Evolutionary conservation across 2,888 invertebrate species (phyloP).

Genomic region (Lithosia quadra): DNA sequence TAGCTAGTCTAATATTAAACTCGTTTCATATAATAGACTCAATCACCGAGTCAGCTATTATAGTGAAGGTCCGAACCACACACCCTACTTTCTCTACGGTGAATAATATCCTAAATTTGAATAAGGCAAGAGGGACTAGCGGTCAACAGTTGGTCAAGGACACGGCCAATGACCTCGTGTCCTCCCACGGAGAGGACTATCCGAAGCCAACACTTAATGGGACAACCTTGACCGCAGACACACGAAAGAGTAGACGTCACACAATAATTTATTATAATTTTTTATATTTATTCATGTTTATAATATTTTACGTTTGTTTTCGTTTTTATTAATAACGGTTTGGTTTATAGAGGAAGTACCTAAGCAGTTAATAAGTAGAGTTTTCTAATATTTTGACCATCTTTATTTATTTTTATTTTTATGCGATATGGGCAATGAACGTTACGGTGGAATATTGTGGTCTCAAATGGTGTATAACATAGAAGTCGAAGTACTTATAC

Average conservation of each 20-base stretch:
- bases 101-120: slow-evolving; percentile 51
- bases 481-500: too few relatives aligned
- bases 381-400: too few relatives aligned
- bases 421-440: background rate
- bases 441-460: background rate
- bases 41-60: slow-evolving; percentile 3
- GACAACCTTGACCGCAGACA: slow-evolving; percentile 18
- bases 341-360: too few relatives aligned
- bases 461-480: too few relatives aligned
- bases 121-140: slow-evolving; percentile 42
- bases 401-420: background rate
- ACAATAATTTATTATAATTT: background rate
- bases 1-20: slow-evolving; percentile 15
- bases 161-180: slow-evolving; percentile 70
- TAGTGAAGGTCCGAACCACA: background rate
- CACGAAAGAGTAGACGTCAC: slow-evolving; percentile 17
- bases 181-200: slow-evolving; percentile 46
- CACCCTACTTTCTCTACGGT: slow-evolving; percentile 37
- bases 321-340: background rate
- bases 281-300: background rate
- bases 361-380: too few relatives aligned
- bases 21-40: slow-evolving; percentile 9
- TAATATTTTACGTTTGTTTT: background rate
- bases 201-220: slow-evolving; percentile 21
- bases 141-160: slow-evolving; percentile 73